These are phyloP conservation scores for Leptarthrus brevirostris DNA, from an alignment of 2,888 invertebrate species.

Conservation along the genomic window DNA sequence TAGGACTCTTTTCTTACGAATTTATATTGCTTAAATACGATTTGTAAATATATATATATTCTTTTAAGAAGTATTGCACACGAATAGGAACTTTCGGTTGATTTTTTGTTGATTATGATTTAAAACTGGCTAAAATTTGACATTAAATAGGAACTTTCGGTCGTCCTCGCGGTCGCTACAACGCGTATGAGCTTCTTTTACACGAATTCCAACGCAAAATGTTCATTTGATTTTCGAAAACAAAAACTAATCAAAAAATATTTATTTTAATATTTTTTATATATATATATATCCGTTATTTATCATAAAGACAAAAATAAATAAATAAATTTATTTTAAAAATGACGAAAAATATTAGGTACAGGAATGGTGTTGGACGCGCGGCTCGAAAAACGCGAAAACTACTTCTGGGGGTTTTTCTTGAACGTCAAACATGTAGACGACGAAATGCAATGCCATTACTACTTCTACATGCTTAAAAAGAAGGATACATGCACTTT, in stretches of 20 bases:
- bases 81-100: constrained; percentile 48
- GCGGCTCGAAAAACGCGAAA: constrained; percentile 55
- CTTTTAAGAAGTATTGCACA: constrained; percentile 37
- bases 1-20: background rate
- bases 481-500: constrained; percentile 47
- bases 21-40: constrained; percentile 30
- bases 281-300: background rate
- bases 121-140: constrained; percentile 48
- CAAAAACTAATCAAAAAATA: constrained; percentile 11
- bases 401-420: constrained; percentile 56
- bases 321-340: constrained; percentile 2
- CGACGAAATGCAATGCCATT: constrained; percentile 53
- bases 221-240: too few relatives aligned
- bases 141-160: constrained; percentile 52
- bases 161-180: background rate
- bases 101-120: constrained; percentile 2
- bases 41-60: constrained; percentile 13
- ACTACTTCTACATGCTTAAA: constrained; percentile 52
- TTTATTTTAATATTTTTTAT: background rate
- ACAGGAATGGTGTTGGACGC: constrained; percentile 14
- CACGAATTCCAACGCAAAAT: background rate
- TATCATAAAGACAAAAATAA: background rate
- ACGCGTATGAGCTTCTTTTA: background rate
- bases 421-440: constrained; percentile 50
- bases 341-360: background rate